Base-by-base conservation (phyloP, 2,113 vertebrate genomes). In the Notiomystis cincta region DNA sequence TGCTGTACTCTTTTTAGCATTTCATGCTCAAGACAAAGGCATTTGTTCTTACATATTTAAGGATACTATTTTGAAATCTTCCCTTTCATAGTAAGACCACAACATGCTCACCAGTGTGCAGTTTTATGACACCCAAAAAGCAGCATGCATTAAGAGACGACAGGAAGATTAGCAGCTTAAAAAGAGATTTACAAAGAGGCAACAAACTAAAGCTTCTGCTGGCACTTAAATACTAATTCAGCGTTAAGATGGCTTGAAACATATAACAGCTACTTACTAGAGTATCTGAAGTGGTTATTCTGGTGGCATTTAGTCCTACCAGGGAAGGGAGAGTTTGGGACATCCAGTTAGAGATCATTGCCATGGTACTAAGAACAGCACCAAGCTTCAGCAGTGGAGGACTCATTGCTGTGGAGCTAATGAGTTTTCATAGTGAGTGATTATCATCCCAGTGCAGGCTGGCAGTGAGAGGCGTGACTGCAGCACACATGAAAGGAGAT, bases 291-390 rank as follows among this genome's bases (percentile, higher is more conserved):
- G 97, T 96, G 72, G 91, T 95, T 86, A 97, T 97, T 90, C 91
- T 97, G 64, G 98, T 99, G 95, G 97, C 98, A 69, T 99, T 99
- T 86, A 99, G 98, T 97, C 99, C 99, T 78, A 99, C 98, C 94
- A 99, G 98, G 50, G 98, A 98, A 24, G 99, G 99, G 90, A 99
- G 98, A 31, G 98, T 99, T 98, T 99, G 99, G 97, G 99, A 99
- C 99, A 99, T 99, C 99, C 99, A 99, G 98, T 99, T 99, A 70
- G 99, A 99, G 57, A 99, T 98, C 98, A 99, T 99, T 79, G 99
- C 99, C 99, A 99, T 98, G 89, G 99, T 99, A 96, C 99, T 99
- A 62, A 99, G 98, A 83, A 99, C 98, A 97, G 98, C 99, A 62
- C 99, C 99, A 57, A 99, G 98, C 98, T 99, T 99, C 95, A 99